Conservation (phyloP, 2,113 vertebrate species). For the Tiliqua scincoides region DNA sequence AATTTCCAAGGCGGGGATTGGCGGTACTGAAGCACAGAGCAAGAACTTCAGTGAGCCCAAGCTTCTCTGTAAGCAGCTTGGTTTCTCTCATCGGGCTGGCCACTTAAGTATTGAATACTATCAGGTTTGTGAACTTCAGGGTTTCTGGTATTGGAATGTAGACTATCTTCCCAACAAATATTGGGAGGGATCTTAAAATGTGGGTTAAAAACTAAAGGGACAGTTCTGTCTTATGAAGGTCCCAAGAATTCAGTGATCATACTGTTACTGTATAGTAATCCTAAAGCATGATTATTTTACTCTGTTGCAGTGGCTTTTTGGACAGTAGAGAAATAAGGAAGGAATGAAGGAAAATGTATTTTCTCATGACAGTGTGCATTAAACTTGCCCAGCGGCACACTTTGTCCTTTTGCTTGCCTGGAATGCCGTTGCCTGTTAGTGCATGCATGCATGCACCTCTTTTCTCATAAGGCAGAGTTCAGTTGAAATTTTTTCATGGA, state of each 20-base stretch:
- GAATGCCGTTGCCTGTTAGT: neutral
- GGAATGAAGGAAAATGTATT: neutral
- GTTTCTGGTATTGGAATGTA: neutral
- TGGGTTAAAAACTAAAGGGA: neutral
- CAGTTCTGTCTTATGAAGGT: neutral
- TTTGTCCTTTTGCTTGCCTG: constrained; percentile 5
- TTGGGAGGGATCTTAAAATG: neutral
- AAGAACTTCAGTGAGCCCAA: neutral
- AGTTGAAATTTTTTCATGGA: neutral
- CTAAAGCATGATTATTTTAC: neutral
- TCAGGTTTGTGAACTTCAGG: neutral
- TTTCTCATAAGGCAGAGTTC: neutral
- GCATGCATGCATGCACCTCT: neutral
- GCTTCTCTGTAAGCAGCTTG: neutral
- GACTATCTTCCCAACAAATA: neutral
- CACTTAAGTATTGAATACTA: neutral
- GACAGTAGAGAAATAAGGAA: neutral
- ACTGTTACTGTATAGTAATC: neutral
- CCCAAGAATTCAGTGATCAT: neutral
- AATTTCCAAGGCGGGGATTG: neutral
- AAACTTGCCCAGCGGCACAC: neutral
- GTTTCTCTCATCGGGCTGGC: neutral
- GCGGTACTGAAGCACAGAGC: neutral
- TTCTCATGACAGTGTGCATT: neutral
- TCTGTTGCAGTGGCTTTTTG: neutral